Conservation (phyloP, 2,797 vertebrate species). For the Sebastes reedi region DNA sequence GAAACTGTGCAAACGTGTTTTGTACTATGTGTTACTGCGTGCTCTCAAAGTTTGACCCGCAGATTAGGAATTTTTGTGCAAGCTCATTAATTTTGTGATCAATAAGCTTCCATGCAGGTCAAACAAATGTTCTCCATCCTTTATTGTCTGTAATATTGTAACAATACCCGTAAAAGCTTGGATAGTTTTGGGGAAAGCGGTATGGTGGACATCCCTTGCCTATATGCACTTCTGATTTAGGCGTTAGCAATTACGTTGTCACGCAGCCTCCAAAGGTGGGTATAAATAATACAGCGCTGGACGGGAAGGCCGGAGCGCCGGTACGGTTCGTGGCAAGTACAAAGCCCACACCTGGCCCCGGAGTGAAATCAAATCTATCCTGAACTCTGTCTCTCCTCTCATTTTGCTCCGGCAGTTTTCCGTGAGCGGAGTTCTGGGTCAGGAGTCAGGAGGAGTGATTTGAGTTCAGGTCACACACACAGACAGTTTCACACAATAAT, state of each 20-base stretch:
- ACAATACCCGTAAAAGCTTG: neutral
- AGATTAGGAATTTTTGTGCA: neutral
- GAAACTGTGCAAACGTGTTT: neutral
- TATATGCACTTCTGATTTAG: conserved; percentile 45
- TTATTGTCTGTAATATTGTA: neutral
- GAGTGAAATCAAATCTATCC: conserved; percentile 82
- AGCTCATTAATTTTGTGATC: neutral
- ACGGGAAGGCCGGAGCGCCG: conserved; percentile 51
- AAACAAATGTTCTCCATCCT: neutral
- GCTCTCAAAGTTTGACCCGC: neutral
- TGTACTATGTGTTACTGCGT: no score
- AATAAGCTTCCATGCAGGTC: neutral
- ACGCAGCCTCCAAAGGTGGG: conserved; percentile 38
- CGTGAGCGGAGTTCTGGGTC: conserved; percentile 72
- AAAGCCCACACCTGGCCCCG: conserved; percentile 80
- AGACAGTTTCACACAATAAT: conserved; percentile 78
- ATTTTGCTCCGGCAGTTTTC: conserved; percentile 66
- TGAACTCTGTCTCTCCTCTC: conserved; percentile 80
- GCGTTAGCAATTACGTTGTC: conserved; percentile 36
- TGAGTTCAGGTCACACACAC: conserved; percentile 71
- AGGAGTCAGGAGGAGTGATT: conserved; percentile 68
- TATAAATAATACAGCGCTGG: conserved; percentile 70
- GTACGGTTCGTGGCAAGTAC: conserved; percentile 78
- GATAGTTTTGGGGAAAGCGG: neutral
- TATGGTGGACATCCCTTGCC: conserved; percentile 3